Evolutionary conservation across 2,888 invertebrate species (phyloP), one percentile per base, ranked within the genome.

Genomic region (Lepidochrysops patricia): DNA sequence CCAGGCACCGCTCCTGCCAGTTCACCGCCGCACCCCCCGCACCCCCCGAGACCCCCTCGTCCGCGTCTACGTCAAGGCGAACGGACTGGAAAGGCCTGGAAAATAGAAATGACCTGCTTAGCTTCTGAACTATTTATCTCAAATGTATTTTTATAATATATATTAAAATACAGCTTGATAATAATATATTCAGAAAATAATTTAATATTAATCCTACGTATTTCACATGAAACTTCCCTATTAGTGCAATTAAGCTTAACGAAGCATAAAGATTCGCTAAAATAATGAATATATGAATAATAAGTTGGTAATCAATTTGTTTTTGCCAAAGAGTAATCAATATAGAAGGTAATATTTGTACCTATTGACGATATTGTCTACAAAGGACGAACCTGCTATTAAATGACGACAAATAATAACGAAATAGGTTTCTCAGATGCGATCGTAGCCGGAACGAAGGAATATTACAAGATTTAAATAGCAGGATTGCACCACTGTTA

Each of bases 1-100:
- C 95, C 72, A 96, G 81, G 75, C 97, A 97, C 61, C 96, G 90
- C 82, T 96, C 96, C 84, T 96, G 96, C 97, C 97, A 97, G 83
- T 96, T 95, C 73, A 95, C 91, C 66, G 90, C 83, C 69, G 83
- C 72, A 67, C 84, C 64, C 75, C 89, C 84, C 0, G 79, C 82
- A 0, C 78, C 77, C 0, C 71, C 81, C 65, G 87, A 72, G 75
- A 87, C 75, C 80, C 84, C 75, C 77, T 90, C 59, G 62, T n/a
- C n/a, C n/a, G 91, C 76, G 73, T 91, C 75, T 69, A 83, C 76
- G 73, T 91, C 75, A 70, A 83, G 56, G 71, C 89, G 70, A 63
- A 85, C 80, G 68, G 90, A 67, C 67, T 82, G 84, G 62, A 81
- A 71, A 1, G 86, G 86, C 73, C 86, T 89, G 75, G 0, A 58